Evolutionary conservation across 1,140 invertebrate species (phyloP), one percentile per base, ranked within the genome.

Genomic region (Penaeus japonicus): DNA sequence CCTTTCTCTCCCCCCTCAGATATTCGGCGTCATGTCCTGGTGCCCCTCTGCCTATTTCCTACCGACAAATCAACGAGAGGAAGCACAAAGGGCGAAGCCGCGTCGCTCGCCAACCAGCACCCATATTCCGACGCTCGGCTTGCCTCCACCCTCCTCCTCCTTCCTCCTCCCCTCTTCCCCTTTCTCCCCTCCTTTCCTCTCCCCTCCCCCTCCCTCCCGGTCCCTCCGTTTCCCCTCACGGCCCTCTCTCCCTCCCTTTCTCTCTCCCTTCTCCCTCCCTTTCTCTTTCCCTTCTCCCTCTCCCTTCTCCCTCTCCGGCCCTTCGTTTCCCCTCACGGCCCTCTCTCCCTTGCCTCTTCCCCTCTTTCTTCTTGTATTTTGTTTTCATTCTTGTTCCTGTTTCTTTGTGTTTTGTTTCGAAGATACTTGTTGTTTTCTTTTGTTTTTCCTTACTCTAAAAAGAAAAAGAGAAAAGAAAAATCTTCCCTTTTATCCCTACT

Each of bases 21-120:
- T 88, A 88, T 88, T 88, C 86, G 86, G 86, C 86, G 86, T 88
- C 86, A 88, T 88, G 86, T 88, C 86, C 86, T 78, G 86, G 80
- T 79, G 86, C 86, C 86, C 86, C 86, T 88, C 80, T 88, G 86
- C 86, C 86, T 80, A 88, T 88, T 88, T 88, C 86, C 86, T 88
- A 88, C 86, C 86, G 86, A 88, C 86, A 88, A 88, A 88, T 88
- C 86, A 88, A 88, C 86, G 86, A 88, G 80, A 83, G 83, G 75
- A 80, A 53, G 83, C 86, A 80, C 78, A 77, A 88, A 88, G 86
- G 86, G 86, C 86, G 24, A 59, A 88, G 53, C n/a, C 80, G 81
- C 86, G 10, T 15, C 47, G 47, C n/a, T n/a, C 73, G 54, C 53
- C 39, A 54, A 27, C 39, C 39, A 77, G 53, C 73, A 54, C 77